phyloP scores from a whole-genome alignment of 2,888 invertebrate species.

The Drosophila nigritarsus region DNA sequence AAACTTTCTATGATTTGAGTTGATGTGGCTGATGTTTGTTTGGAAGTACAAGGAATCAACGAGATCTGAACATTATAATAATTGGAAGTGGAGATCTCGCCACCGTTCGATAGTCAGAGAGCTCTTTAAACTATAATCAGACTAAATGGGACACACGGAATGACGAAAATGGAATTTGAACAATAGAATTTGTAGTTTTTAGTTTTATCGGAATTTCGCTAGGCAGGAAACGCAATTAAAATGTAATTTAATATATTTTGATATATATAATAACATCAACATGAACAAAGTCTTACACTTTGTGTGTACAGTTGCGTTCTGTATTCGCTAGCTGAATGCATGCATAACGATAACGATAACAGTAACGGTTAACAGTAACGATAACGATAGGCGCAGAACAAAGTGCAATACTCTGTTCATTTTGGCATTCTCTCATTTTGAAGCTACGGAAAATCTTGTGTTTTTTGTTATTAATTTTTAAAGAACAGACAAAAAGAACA shows the following conservation, averaged over 20 bases:
- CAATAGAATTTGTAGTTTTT: constrained; percentile 1
- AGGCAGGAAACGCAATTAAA: constrained; percentile 32
- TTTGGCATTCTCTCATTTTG: constrained; percentile 38
- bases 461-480: constrained; percentile 1
- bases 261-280: constrained; percentile 1
- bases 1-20: constrained; percentile 14
- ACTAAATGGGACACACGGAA: constrained; percentile 14
- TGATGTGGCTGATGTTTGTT: constrained; percentile 9
- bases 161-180: constrained; percentile 7
- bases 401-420: constrained; percentile 43
- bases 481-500: constrained; percentile 60
- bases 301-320: constrained; percentile 42
- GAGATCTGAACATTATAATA: constrained; percentile 1
- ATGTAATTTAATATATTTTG: background rate
- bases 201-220: constrained; percentile 6
- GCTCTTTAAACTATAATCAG: background rate
- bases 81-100: background rate
- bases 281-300: constrained; percentile 38
- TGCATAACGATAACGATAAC: constrained; percentile 36
- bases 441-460: constrained; percentile 37
- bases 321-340: constrained; percentile 46
- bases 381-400: constrained; percentile 41
- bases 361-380: constrained; percentile 40
- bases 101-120: background rate
- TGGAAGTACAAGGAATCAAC: constrained; percentile 4